Evolutionary conservation across 2,797 vertebrate species (phyloP).

Genomic region (Darevskia mixta): DNA sequence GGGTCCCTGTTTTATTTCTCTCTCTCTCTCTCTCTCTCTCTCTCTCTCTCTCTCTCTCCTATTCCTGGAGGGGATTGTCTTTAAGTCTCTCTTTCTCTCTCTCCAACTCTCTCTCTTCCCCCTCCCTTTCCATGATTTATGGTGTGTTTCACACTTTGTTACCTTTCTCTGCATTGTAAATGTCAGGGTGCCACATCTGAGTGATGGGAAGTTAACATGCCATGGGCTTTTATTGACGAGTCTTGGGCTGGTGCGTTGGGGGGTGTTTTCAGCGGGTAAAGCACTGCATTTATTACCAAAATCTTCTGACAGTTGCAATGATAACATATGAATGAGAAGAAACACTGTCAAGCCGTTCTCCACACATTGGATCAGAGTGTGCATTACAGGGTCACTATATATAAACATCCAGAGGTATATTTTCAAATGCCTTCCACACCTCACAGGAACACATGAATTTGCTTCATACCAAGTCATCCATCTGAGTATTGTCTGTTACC

Average conservation of each 20-base stretch:
- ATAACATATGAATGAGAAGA: conserved; percentile 70
- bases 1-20: conserved; percentile 57
- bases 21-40: conserved; percentile 20
- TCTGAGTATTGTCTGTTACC: too few species aligned
- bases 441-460: neutral
- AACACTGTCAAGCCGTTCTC: conserved; percentile 62
- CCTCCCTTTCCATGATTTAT: conserved; percentile 72
- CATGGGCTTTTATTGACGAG: conserved; percentile 70
- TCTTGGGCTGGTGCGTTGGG: conserved; percentile 56
- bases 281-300: conserved; percentile 72
- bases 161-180: conserved; percentile 74
- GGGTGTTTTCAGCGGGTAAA: conserved; percentile 69
- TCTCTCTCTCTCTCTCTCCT: neutral
- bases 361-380: conserved; percentile 44
- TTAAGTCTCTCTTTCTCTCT: conserved; percentile 44
- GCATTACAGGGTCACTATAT: conserved; percentile 38
- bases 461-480: neutral
- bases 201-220: conserved; percentile 72
- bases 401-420: neutral
- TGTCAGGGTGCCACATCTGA: conserved; percentile 68
- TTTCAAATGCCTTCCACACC: neutral
- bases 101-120: conserved; percentile 2
- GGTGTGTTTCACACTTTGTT: conserved; percentile 69
- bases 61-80: conserved; percentile 68
- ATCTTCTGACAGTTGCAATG: conserved; percentile 64